Conservation (phyloP, 2,888 invertebrate genomes). For the Zonitis immaculata region DNA sequence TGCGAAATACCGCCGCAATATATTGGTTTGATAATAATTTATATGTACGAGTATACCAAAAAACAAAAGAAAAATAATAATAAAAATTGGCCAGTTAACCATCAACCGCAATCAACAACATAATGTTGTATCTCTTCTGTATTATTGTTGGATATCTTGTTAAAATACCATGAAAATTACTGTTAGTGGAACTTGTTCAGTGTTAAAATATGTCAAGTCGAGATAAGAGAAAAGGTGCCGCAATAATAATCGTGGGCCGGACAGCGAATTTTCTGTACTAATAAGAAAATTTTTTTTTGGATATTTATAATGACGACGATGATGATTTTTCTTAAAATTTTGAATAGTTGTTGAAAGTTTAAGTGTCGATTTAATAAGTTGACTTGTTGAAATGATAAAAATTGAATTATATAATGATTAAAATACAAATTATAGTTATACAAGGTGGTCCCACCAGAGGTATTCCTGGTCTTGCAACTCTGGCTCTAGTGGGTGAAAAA, state of each 20-base stretch:
- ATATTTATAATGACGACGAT: too few species aligned
- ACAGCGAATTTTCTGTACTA: background rate
- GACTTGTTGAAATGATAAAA: too few species aligned
- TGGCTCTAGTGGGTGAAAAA: too few species aligned
- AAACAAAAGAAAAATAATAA: background rate
- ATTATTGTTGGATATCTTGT: slow-evolving; percentile 10
- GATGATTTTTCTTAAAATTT: too few species aligned
- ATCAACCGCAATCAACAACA: background rate
- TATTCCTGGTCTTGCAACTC: too few species aligned
- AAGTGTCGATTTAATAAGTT: too few species aligned
- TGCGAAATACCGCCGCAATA: background rate
- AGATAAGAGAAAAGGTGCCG: background rate
- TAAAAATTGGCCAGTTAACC: background rate
- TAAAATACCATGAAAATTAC: slow-evolving; percentile 18
- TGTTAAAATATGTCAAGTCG: background rate
- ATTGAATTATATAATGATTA: too few species aligned
- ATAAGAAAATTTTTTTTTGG: too few species aligned
- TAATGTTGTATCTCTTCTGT: background rate
- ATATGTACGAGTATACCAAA: too few species aligned
- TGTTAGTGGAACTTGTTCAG: slow-evolving; percentile 1
- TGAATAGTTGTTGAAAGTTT: too few species aligned
- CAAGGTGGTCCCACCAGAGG: too few species aligned
- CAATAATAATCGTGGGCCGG: background rate
- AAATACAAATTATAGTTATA: too few species aligned
- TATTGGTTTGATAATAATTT: background rate